phyloP scores from a whole-genome alignment of 2,113 vertebrate species.

The Spea bombifrons region DNA sequence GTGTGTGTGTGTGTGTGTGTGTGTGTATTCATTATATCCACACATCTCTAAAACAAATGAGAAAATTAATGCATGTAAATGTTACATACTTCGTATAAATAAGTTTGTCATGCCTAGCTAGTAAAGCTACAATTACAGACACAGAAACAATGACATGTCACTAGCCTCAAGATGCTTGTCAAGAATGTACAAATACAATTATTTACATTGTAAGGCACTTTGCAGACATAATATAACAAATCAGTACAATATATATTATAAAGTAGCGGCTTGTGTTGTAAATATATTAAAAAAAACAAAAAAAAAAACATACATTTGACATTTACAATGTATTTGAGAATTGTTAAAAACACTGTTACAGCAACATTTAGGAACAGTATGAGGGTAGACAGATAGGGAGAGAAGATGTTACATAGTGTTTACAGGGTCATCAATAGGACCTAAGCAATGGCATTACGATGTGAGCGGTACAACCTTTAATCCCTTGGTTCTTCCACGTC shows the following conservation, averaged over 20 bases:
- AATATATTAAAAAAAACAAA: too few relatives aligned
- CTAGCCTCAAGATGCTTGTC: constrained; percentile 68
- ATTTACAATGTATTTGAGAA: too few relatives aligned
- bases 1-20: constrained; percentile 54
- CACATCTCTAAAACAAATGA: constrained; percentile 65
- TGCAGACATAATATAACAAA: constrained; percentile 61
- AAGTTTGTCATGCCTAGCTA: constrained; percentile 72
- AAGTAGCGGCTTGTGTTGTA: neutral
- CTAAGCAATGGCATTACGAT: too few relatives aligned
- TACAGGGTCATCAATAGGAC: too few relatives aligned
- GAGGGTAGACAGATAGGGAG: too few relatives aligned
- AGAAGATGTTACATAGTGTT: too few relatives aligned
- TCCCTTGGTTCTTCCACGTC: too few relatives aligned
- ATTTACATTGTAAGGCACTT: constrained; percentile 78
- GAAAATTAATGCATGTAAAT: constrained; percentile 67
- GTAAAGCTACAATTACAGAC: constrained; percentile 72
- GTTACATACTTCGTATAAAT: constrained; percentile 72
- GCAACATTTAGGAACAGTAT: too few relatives aligned
- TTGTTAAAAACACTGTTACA: too few relatives aligned
- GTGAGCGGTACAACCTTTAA: too few relatives aligned
- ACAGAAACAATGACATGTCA: constrained; percentile 73
- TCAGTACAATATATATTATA: constrained; percentile 1
- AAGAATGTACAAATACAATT: constrained; percentile 76
- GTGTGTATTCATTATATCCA: constrained; percentile 5
- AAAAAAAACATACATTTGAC: too few relatives aligned